phyloP scores from a whole-genome alignment of 2,797 vertebrate species.

The Notolepis coatsorum region DNA sequence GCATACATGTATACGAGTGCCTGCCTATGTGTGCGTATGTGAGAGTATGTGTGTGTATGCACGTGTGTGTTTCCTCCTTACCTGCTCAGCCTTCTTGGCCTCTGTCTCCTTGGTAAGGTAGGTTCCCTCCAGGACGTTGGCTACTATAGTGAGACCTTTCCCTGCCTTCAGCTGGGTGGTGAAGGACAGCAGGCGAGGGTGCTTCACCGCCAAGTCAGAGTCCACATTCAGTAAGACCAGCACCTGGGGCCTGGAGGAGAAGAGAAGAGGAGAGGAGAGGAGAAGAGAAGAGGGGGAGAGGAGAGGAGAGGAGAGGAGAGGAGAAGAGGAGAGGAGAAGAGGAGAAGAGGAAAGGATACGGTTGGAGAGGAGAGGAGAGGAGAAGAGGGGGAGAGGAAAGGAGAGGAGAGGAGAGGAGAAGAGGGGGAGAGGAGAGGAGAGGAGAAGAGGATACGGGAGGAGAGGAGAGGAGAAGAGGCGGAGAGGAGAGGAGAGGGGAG shows the following conservation, averaged over 20 bases:
- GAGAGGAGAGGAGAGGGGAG: too few species aligned
- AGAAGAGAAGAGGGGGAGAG: neutral
- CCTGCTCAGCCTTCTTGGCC: slow-evolving; percentile 91
- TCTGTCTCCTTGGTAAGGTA: slow-evolving; percentile 90
- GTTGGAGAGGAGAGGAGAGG: too few species aligned
- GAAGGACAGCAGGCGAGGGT: slow-evolving; percentile 91
- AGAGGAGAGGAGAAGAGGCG: too few species aligned
- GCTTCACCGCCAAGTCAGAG: slow-evolving; percentile 85
- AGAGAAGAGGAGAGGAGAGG: neutral
- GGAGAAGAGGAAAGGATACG: too few species aligned
- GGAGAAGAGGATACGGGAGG: too few species aligned
- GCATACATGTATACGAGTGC: neutral
- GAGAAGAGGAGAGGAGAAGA: neutral
- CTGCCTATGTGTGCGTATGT: neutral
- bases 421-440: too few species aligned
- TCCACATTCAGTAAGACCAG: slow-evolving; percentile 92
- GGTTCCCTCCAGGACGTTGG: slow-evolving; percentile 90
- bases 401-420: too few species aligned
- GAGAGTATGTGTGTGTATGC: neutral
- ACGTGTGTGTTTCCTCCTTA: slow-evolving; percentile 43
- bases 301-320: neutral
- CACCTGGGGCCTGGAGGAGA: slow-evolving; percentile 86
- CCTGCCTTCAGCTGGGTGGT: slow-evolving; percentile 95
- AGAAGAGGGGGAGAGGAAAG: too few species aligned
- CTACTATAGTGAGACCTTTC: slow-evolving; percentile 95